phyloP scores from a whole-genome alignment of 2,888 invertebrate species.

The Reticulitermes lucifugus region DNA sequence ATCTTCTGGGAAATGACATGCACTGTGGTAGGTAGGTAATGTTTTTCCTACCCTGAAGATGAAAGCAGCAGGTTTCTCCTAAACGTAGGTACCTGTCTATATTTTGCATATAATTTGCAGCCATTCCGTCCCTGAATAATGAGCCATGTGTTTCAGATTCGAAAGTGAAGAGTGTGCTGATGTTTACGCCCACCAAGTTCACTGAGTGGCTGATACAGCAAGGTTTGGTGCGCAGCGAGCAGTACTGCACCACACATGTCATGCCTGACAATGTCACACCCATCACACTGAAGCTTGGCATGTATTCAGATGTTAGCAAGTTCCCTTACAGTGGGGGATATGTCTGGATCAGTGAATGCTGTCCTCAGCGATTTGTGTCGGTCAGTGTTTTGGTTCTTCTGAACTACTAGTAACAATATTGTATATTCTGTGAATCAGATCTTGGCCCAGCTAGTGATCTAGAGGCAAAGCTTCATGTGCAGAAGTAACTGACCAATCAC shows the following conservation, averaged over 20 bases:
- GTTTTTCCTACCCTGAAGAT: no score
- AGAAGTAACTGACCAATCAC: no score
- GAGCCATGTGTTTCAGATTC: constrained; percentile 67
- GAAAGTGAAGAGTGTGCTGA: constrained; percentile 84
- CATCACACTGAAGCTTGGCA: constrained; percentile 81
- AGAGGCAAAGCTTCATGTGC: no score
- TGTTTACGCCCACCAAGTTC: constrained; percentile 85
- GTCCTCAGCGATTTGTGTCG: constrained; percentile 85
- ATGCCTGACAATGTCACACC: constrained; percentile 58
- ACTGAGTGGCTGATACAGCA: constrained; percentile 92
- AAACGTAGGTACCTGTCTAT: no score
- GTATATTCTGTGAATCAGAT: no score
- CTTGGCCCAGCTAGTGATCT: no score
- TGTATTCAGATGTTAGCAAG: constrained; percentile 87
- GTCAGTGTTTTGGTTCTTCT: constrained; percentile 59
- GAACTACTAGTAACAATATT: no score
- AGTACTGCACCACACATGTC: constrained; percentile 77
- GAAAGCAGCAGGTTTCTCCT: no score
- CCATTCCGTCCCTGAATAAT: no score
- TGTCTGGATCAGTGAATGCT: constrained; percentile 92
- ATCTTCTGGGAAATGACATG: no score
- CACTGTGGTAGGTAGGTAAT: no score
- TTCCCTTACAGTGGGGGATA: constrained; percentile 91
- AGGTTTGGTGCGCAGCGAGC: constrained; percentile 83
- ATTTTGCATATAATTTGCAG: no score